Percentiles rank a stretch among this genome's conserved stretches.
Evolutionary conservation across 2,888 invertebrate genomes (phyloP).

Genomic region (Cantharis rufa): DNA sequence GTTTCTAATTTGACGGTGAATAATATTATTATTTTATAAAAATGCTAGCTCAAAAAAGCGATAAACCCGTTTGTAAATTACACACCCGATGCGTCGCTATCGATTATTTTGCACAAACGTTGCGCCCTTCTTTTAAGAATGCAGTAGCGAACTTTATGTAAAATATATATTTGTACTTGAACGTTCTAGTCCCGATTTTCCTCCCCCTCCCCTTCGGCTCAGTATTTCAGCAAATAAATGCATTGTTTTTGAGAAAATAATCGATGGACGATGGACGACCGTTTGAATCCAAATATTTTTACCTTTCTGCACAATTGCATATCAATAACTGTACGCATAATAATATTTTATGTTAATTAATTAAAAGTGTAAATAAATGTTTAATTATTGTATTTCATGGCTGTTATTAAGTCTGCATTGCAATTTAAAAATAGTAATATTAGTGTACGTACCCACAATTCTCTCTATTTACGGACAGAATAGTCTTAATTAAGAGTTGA

Average conservation of each 20-base stretch:
- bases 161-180: background rate
- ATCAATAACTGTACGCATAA: slow-evolving; percentile 24
- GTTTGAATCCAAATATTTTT: slow-evolving; percentile 8
- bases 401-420: slow-evolving; percentile 37
- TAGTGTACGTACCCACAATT: slow-evolving; percentile 28
- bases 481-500: slow-evolving; percentile 26
- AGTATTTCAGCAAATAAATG: background rate
- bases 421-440: slow-evolving; percentile 23
- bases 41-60: background rate
- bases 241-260: background rate
- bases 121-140: background rate
- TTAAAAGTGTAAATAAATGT: slow-evolving; percentile 33
- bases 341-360: slow-evolving; percentile 15
- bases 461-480: slow-evolving; percentile 26
- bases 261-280: background rate
- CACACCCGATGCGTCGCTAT: background rate
- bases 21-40: background rate
- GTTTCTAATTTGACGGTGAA: background rate
- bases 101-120: background rate
- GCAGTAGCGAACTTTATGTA: background rate
- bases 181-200: background rate
- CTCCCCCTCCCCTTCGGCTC: background rate
- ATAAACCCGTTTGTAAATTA: background rate
- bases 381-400: slow-evolving; percentile 37
- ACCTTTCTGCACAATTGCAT: slow-evolving; percentile 28